Percentiles rank a stretch among this genome's conserved stretches.
These are phyloP conservation scores for Melanchra persicariae DNA, from an alignment of 2,888 invertebrate genomes.

Conservation along the genomic window DNA sequence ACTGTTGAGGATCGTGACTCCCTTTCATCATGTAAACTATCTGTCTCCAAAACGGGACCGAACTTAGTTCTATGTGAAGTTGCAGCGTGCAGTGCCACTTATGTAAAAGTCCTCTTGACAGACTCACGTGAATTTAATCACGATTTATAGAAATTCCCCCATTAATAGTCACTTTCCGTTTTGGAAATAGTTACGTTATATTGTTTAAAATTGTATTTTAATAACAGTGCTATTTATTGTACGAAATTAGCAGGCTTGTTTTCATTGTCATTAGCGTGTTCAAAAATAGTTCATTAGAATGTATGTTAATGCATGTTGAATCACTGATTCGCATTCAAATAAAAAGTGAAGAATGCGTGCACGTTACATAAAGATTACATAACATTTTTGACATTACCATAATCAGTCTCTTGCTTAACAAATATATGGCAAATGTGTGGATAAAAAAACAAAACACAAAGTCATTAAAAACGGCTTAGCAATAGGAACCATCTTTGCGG, in stretches of 20 bases:
- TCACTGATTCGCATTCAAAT: not conserved
- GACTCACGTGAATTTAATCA: not conserved
- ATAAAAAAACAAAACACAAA: not conserved
- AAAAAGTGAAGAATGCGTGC: not conserved
- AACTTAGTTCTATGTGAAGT: not conserved
- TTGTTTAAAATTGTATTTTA: not conserved
- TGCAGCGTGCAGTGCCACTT: not conserved
- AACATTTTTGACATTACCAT: conserved; percentile 1
- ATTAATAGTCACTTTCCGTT: not conserved
- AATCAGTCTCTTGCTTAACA: conserved; percentile 8
- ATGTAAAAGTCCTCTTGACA: not conserved
- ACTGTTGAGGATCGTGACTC: too few species aligned
- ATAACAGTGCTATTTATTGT: not conserved
- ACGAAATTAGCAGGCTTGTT: not conserved
- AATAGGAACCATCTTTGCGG: conserved; percentile 1
- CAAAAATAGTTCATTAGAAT: conserved; percentile 10
- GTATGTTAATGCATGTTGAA: not conserved
- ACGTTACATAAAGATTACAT: not conserved
- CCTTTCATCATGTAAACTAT: too few species aligned
- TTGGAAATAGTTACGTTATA: not conserved
- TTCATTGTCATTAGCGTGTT: conserved; percentile 10
- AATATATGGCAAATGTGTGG: not conserved
- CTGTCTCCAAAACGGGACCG: not conserved
- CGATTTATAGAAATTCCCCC: not conserved
- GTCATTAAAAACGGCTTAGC: conserved; percentile 27